These are phyloP conservation scores for Stenchaetothrips biformis DNA, from an alignment of 2,888 invertebrate species.

Conservation along the genomic window DNA sequence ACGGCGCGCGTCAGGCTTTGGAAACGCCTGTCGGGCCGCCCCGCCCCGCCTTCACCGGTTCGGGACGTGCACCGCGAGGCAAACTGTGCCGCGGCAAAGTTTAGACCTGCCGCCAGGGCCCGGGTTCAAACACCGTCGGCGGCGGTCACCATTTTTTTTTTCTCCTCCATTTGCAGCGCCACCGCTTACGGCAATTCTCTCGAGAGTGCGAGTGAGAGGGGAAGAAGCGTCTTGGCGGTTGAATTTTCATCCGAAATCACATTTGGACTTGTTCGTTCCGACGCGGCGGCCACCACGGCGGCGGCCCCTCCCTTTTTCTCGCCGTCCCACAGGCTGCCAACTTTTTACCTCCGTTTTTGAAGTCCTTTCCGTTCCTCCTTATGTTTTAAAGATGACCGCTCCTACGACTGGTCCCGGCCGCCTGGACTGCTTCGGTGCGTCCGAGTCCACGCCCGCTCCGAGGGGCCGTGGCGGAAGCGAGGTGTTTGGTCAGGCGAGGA, in stretches of 20 bases:
- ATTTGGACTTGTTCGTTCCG: neutral
- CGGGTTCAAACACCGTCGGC: no score
- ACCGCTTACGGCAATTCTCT: neutral
- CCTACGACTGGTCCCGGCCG: neutral
- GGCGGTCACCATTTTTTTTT: no score
- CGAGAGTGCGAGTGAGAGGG: neutral
- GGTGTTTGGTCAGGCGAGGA: neutral
- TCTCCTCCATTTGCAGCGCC: no score
- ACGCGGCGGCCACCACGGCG: neutral
- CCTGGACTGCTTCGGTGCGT: no score
- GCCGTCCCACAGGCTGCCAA: neutral
- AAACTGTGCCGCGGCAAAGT: no score
- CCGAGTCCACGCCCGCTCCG: no score
- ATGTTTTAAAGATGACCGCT: slow-evolving; percentile 25
- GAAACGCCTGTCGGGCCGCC: slow-evolving; percentile 2
- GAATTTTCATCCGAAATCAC: neutral
- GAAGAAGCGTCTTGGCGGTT: no score
- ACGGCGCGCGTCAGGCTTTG: neutral
- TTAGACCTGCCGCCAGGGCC: no score
- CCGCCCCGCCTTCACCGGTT: neutral
- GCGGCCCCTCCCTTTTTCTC: neutral
- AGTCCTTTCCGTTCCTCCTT: neutral
- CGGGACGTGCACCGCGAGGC: no score
- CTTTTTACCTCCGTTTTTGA: neutral
- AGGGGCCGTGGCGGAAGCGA: no score